Percentiles rank a stretch among this genome's conserved stretches.
Conservation (phyloP, 2,888 invertebrate species). For the Eurytoma adleriae region DNA sequence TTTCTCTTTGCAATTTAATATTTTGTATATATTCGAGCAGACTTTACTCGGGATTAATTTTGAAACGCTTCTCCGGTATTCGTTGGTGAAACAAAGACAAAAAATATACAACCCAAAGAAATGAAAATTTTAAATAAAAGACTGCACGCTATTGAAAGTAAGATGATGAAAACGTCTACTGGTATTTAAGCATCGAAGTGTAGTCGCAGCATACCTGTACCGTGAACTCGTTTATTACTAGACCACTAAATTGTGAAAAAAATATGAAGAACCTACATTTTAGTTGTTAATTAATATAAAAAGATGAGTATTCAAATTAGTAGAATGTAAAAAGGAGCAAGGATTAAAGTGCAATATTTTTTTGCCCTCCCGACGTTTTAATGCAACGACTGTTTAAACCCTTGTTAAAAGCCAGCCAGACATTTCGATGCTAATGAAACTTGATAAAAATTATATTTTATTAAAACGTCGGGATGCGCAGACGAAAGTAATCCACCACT, state of each 20-base stretch:
- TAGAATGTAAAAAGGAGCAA: too few relatives aligned
- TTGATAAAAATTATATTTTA: too few relatives aligned
- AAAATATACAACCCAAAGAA: conserved; percentile 60
- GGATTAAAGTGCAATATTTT: too few relatives aligned
- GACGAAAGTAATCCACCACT: too few relatives aligned
- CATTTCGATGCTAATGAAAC: too few relatives aligned
- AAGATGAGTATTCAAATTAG: too few relatives aligned
- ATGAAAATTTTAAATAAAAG: conserved; percentile 70
- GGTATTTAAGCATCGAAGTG: conserved; percentile 23
- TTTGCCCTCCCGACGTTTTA: too few relatives aligned
- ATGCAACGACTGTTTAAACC: too few relatives aligned
- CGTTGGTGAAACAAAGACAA: conserved; percentile 52
- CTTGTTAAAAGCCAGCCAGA: too few relatives aligned
- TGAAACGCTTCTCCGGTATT: conserved; percentile 47
- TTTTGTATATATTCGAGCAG: background rate
- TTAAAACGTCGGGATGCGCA: too few relatives aligned
- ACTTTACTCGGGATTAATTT: conserved; percentile 15
- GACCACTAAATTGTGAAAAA: background rate
- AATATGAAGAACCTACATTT: too few relatives aligned
- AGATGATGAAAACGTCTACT: conserved; percentile 43
- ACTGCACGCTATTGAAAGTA: conserved; percentile 39
- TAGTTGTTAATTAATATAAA: too few relatives aligned
- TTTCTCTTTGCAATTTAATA: background rate
- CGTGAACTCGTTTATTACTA: background rate
- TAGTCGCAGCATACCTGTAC: conserved; percentile 37